phyloP scores from a whole-genome alignment of 2,888 invertebrate genomes.

The Drosophila diplacantha region DNA sequence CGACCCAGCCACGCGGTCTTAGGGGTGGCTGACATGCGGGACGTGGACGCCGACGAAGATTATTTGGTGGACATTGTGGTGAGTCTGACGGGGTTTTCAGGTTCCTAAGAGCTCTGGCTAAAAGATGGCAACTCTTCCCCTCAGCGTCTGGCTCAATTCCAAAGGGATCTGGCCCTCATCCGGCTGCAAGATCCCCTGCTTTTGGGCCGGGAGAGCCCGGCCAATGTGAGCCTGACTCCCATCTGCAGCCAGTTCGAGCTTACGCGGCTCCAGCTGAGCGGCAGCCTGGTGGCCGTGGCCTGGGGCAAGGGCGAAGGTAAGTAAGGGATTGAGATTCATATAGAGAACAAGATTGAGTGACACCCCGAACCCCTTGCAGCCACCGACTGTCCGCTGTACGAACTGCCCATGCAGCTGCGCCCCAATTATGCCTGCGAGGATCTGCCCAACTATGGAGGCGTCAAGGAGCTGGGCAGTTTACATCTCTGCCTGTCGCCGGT shows the following conservation, averaged over 20 bases:
- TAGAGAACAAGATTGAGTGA: not conserved
- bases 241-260: constrained; percentile 48
- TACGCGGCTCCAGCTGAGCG: constrained; percentile 48
- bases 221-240: constrained; percentile 39
- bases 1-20: constrained; percentile 58
- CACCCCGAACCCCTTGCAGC: constrained; percentile 15
- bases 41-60: constrained; percentile 54
- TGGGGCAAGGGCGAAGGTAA: constrained; percentile 57
- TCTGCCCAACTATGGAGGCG: constrained; percentile 24
- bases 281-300: constrained; percentile 51
- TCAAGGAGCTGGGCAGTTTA: constrained; percentile 27
- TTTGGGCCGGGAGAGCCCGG: constrained; percentile 4
- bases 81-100: not conserved
- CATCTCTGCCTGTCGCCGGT: constrained; percentile 49
- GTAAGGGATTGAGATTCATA: not conserved
- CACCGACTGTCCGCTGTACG: constrained; percentile 55
- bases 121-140: not conserved
- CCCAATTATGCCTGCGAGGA: constrained; percentile 42
- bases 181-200: constrained; percentile 30
- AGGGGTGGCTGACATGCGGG: constrained; percentile 54
- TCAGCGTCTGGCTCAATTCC: constrained; percentile 42
- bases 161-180: constrained; percentile 45
- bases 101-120: not conserved
- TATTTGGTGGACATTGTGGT: constrained; percentile 48
- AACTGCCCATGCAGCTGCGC: constrained; percentile 57